Base-by-base conservation (phyloP, 2,888 invertebrate genomes). In the Melinopterus prodromus region DNA sequence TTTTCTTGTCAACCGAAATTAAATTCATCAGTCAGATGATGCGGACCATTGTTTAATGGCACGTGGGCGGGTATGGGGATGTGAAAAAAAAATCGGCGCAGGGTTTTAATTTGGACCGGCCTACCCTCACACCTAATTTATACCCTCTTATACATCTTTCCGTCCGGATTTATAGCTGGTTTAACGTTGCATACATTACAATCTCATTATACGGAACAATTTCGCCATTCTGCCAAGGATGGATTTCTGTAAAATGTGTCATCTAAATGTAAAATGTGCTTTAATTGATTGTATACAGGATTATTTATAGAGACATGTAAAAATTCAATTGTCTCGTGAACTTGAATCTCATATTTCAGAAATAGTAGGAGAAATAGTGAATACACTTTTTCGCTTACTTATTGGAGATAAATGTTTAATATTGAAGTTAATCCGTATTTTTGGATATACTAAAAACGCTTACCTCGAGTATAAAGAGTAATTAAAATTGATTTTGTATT, bases 1-100 rank as follows among this genome's bases (percentile, higher is more conserved):
- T 83, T 84, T 84, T 82, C 85, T 83, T 85, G 85, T 85, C 86
- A 83, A 81, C 78, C 84, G 83, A 85, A 85, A 86, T 87, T 86
- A 86, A 86, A 86, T 85, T 85, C 86, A 85, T 86, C 86, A 86
- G 84, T 86, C 85, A 85, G 85, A 84, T 84, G 82, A 85, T 84
- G 84, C 83, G 83, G 83, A 84, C 84, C 84, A 85, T 85, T 85
- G 85, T 85, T 86, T 86, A 86, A 86, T 85, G 82, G 84, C 71
- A 78, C 78, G 81, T 81, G 82, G 79, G 79, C 79, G 70, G 77
- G 76, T 15, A 70, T 70, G 35, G 77, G 74, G 53, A 70, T 70
- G 35, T 16, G 76, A 69, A 80, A 80, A 72, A n/a, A 80, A 80
- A 26, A 76, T 78, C 77, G 70, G 77, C 16, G 35, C 77, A 16